phyloP scores from a whole-genome alignment of 92 coral and sea anemone species.

The Porites rus region DNA sequence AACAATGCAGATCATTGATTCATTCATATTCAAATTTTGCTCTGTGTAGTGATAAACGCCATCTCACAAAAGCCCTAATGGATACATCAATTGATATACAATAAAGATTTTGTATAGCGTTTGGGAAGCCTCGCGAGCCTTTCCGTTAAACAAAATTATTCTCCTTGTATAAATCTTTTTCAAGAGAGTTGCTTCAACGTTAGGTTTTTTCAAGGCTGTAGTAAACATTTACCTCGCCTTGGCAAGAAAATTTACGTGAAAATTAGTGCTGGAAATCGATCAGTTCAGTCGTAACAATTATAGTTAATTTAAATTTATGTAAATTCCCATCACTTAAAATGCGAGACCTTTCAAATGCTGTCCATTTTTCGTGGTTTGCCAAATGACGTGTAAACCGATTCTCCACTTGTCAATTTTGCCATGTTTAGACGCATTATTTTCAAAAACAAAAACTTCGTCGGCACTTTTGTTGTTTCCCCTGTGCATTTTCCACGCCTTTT shows the following conservation, averaged over 20 bases:
- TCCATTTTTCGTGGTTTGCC: conserved; percentile 72
- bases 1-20: conserved; percentile 86
- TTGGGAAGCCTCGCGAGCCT: conserved; percentile 59
- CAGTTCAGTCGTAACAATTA: conserved; percentile 73
- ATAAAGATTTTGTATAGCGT: conserved; percentile 76
- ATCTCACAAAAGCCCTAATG: conserved; percentile 79
- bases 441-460: conserved; percentile 60
- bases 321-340: conserved; percentile 74
- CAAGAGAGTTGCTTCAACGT: not conserved
- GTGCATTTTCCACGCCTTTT: conserved; percentile 40
- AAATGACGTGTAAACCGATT: conserved; percentile 77
- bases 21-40: conserved; percentile 98
- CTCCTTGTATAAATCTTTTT: conserved; percentile 3
- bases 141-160: conserved; percentile 59
- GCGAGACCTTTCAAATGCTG: conserved; percentile 73
- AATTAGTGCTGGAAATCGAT: conserved; percentile 66
- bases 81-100: conserved; percentile 81
- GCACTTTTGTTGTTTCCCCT: conserved; percentile 40
- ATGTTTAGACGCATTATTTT: conserved; percentile 71
- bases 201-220: not conserved
- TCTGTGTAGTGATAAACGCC: conserved; percentile 86
- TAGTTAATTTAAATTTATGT: conserved; percentile 80
- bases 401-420: conserved; percentile 66
- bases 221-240: conserved; percentile 13
- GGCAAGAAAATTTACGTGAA: conserved; percentile 23